Evolutionary conservation across 2,888 invertebrate species (phyloP).

Genomic region (Euproctis similis): DNA sequence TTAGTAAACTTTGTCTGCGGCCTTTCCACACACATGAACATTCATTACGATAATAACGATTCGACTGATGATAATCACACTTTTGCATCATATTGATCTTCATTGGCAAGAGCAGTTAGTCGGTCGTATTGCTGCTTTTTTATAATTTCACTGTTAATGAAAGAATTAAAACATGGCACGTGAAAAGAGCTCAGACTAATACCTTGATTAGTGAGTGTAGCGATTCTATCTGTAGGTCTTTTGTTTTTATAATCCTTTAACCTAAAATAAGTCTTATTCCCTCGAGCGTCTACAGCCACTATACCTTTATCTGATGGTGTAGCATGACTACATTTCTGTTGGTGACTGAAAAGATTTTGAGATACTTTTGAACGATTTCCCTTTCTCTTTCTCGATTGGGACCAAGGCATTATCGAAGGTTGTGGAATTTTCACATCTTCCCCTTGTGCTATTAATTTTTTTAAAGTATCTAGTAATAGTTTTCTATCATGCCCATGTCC

Average conservation of each 20-base stretch:
- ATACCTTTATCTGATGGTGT: conserved; percentile 52
- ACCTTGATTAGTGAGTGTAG: conserved; percentile 37
- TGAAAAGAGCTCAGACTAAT: conserved; percentile 62
- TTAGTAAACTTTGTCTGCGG: too few species aligned
- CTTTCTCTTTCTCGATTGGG: conserved; percentile 9
- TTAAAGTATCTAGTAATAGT: conserved; percentile 37
- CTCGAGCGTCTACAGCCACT: conserved; percentile 41
- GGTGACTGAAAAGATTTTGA: conserved; percentile 10
- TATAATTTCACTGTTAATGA: conserved; percentile 46
- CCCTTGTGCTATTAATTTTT: conserved; percentile 44
- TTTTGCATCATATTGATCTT: not conserved
- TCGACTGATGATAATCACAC: not conserved
- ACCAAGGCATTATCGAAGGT: conserved; percentile 29
- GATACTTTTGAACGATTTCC: conserved; percentile 1
- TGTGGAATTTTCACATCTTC: conserved; percentile 46
- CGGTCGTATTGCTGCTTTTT: conserved; percentile 40
- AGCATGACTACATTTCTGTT: conserved; percentile 42
- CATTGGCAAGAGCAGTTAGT: conserved; percentile 10
- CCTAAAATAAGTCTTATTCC: conserved; percentile 53
- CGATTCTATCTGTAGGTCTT: conserved; percentile 41
- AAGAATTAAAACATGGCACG: conserved; percentile 58
- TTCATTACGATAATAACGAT: too few species aligned
- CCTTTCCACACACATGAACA: too few species aligned
- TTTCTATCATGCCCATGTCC: conserved; percentile 61
- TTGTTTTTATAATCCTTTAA: conserved; percentile 33